Percentiles rank a stretch among this genome's conserved stretches.
Evolutionary conservation across 2,797 vertebrate species (phyloP).

Genomic region (Galaxias olidus): DNA sequence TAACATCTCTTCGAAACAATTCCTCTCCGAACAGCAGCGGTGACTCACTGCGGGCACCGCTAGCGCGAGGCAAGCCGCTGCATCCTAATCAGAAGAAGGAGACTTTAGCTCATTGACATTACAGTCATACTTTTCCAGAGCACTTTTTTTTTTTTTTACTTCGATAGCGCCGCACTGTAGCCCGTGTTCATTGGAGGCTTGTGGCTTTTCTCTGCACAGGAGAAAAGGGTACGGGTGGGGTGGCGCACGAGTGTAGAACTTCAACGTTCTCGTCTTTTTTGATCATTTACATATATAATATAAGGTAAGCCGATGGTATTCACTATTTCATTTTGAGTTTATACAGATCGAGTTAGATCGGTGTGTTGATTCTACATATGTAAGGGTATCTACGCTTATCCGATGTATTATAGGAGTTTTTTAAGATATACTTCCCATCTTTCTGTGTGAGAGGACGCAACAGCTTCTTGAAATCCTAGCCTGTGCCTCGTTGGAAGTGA

Average conservation of each 20-base stretch:
- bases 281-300: constrained; percentile 4
- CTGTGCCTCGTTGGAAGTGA: constrained; percentile 16
- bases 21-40: constrained; percentile 45
- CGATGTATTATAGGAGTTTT: constrained; percentile 3
- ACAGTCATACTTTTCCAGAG: constrained; percentile 79
- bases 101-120: constrained; percentile 80
- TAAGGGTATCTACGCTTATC: no score
- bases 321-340: not conserved
- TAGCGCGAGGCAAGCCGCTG: constrained; percentile 67
- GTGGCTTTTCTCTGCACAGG: constrained; percentile 40
- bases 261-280: constrained; percentile 35
- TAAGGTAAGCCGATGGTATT: constrained; percentile 7
- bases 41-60: constrained; percentile 73
- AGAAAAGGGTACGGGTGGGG: constrained; percentile 38
- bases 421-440: not conserved
- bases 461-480: constrained; percentile 65
- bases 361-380: not conserved
- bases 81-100: constrained; percentile 74
- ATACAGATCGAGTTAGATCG: not conserved
- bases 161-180: constrained; percentile 66
- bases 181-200: constrained; percentile 49
- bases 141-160: constrained; percentile 66
- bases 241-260: constrained; percentile 44
- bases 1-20: constrained; percentile 50
- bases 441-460: constrained; percentile 65